Percentiles rank a stretch among this genome's conserved stretches.
Conservation (phyloP, 2,113 vertebrate genomes). For the Pelobates fuscus region DNA sequence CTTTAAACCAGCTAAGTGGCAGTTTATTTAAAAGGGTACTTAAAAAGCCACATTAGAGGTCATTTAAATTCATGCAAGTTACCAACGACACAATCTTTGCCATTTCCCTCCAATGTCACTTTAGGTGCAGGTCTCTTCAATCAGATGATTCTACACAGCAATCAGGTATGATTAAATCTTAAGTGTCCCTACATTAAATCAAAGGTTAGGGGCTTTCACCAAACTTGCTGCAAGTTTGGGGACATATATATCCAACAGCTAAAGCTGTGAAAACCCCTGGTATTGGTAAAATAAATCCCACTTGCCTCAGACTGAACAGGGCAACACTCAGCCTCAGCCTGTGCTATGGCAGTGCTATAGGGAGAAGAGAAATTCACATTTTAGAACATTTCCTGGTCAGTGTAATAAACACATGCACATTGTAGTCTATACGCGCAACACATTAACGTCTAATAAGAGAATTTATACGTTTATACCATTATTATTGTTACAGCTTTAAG, state of each 20-base stretch:
- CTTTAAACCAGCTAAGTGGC: too few species aligned
- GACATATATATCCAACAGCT: slow-evolving; percentile 92
- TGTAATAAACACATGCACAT: slow-evolving; percentile 74
- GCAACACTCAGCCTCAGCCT: slow-evolving; percentile 98
- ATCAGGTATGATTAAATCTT: slow-evolving; percentile 60
- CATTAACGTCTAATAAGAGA: too few species aligned
- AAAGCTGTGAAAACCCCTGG: slow-evolving; percentile 91
- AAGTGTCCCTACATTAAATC: slow-evolving; percentile 74
- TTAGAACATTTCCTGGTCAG: slow-evolving; percentile 84
- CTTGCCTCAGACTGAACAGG: slow-evolving; percentile 99
- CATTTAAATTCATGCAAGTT: too few species aligned
- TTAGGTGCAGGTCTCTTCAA: neutral
- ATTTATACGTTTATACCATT: too few species aligned
- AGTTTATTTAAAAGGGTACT: too few species aligned
- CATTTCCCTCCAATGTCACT: neutral
- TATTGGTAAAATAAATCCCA: slow-evolving; percentile 90
- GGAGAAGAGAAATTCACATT: slow-evolving; percentile 97
- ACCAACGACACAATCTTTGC: too few species aligned
- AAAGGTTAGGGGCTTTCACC: slow-evolving; percentile 90
- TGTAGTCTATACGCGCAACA: too few species aligned
- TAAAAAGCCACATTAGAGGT: too few species aligned
- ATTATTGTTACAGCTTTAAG: too few species aligned
- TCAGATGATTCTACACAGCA: slow-evolving; percentile 53
- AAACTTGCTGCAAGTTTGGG: slow-evolving; percentile 99
- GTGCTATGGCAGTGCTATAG: slow-evolving; percentile 97